phyloP scores from a whole-genome alignment of 2,797 vertebrate genomes.

The Diceros bicornis region DNA sequence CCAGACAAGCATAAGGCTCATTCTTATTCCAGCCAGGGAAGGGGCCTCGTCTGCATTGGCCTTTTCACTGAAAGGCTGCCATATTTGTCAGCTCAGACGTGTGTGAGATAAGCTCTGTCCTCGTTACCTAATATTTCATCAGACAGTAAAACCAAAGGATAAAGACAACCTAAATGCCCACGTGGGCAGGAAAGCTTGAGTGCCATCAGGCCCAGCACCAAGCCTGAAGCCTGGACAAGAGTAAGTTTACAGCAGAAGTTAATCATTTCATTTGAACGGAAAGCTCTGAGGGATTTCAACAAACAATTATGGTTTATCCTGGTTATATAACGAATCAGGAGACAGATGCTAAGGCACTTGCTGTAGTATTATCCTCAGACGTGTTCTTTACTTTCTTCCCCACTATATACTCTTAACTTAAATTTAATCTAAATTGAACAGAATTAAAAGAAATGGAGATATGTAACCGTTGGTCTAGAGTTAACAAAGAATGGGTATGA shows the following conservation, averaged over 20 bases:
- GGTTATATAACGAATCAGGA: constrained; percentile 69
- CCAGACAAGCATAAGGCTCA: constrained; percentile 85
- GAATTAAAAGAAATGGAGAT: constrained; percentile 77
- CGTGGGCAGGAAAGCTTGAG: constrained; percentile 86
- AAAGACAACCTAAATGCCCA: constrained; percentile 88
- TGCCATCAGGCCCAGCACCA: constrained; percentile 83
- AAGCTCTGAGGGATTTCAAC: constrained; percentile 79
- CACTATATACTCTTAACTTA: neutral
- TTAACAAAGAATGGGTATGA: neutral
- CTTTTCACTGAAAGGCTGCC: constrained; percentile 87
- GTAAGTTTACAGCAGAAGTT: constrained; percentile 83
- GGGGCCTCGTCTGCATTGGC: constrained; percentile 86
- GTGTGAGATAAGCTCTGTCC: constrained; percentile 87
- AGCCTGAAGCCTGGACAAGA: constrained; percentile 85
- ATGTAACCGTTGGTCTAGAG: neutral
- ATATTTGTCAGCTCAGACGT: constrained; percentile 88
- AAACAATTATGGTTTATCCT: constrained; percentile 82
- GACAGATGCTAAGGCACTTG: constrained; percentile 74
- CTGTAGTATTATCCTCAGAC: constrained; percentile 39
- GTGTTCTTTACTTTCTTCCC: neutral
- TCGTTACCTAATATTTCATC: constrained; percentile 89
- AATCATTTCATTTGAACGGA: constrained; percentile 86
- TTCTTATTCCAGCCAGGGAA: constrained; percentile 89
- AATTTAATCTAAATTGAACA: constrained; percentile 70
- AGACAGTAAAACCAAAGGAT: constrained; percentile 88